phyloP scores from a whole-genome alignment of 2,113 vertebrate species.

The Prolemur simus region DNA sequence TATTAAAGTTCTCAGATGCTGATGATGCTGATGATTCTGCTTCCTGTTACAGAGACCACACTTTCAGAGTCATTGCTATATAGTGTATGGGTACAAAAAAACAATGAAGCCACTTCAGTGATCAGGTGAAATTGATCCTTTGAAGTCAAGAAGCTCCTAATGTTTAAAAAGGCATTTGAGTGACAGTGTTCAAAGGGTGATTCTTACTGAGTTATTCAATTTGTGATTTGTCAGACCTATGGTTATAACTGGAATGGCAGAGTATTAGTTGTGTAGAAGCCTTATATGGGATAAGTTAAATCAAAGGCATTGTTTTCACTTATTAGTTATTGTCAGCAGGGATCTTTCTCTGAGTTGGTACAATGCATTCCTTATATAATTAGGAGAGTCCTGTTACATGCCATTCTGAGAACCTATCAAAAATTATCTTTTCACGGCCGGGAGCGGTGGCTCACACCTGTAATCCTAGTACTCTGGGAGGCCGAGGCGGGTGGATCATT shows the following conservation, averaged over 20 bases:
- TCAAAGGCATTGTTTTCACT: not conserved
- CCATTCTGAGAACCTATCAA: constrained; percentile 6
- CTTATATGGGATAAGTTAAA: not conserved
- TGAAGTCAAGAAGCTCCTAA: not conserved
- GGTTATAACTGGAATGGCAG: not conserved
- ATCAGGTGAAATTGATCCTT: not conserved
- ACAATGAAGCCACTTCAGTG: not conserved
- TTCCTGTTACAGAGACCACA: not conserved
- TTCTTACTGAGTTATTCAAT: not conserved
- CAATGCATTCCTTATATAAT: constrained; percentile 23
- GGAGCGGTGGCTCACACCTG: too few relatives aligned
- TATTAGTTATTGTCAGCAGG: not conserved
- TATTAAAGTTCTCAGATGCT: not conserved
- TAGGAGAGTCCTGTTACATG: not conserved
- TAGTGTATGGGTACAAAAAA: not conserved
- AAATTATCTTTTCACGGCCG: not conserved
- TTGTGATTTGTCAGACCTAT: not conserved
- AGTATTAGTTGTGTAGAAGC: not conserved
- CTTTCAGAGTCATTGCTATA: not conserved
- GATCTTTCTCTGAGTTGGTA: not conserved
- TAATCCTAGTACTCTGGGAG: too few relatives aligned
- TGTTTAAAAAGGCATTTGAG: constrained; percentile 13
- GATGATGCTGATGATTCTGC: not conserved
- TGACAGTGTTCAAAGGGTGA: not conserved
- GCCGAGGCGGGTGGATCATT: too few relatives aligned